Base-by-base conservation (phyloP, 2,113 vertebrate genomes). In the Ictalurus punctatus region DNA sequence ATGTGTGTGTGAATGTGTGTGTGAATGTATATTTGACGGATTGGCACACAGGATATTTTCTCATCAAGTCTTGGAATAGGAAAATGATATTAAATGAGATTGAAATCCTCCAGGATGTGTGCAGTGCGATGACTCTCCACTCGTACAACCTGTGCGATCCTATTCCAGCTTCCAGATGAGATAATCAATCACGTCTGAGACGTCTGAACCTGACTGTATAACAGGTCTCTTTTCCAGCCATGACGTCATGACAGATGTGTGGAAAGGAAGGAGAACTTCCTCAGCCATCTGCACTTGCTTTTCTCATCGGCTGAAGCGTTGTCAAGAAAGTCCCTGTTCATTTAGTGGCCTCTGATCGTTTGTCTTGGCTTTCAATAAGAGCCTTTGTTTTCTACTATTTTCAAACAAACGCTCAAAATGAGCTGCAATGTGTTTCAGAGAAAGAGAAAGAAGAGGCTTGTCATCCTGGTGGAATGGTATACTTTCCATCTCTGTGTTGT, bases 181-280 rank as follows among this genome's bases (percentile, higher is more conserved):
- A 17, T 2, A 34, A 34, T 30, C 69, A 17, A 34, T 71, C 69
- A 34, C 14, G 34, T 34, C n/a, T 71, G 69, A 34, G n/a, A 14
- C 30, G 3, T 71, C 67, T 69, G 67, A 69, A 14, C 67, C 67
- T 14, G 67, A 69, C n/a, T 69, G 67, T 69, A 30, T 30, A 69
- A 69, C 67, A 69, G 48, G n/a, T 30, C n/a, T 58, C 65, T 30
- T 21, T 56, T 58, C 30, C 69, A 48, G 65, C 84, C 17, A 58
- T 85, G 84, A 71, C 21, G 48, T 85, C 84, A 73, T 54, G 84
- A 71, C 84, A 85, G 84, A 85, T 85, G 67, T 48, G 48, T 23
- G 65, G 48, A 85, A 19, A 8, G 27, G 83, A 19, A 14, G 30
- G 8, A 56, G 84, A 25, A 73, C 25, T 3, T 6, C n/a, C 21